Base-by-base conservation (phyloP, 2,113 vertebrate species). In the Labrus mixtus region DNA sequence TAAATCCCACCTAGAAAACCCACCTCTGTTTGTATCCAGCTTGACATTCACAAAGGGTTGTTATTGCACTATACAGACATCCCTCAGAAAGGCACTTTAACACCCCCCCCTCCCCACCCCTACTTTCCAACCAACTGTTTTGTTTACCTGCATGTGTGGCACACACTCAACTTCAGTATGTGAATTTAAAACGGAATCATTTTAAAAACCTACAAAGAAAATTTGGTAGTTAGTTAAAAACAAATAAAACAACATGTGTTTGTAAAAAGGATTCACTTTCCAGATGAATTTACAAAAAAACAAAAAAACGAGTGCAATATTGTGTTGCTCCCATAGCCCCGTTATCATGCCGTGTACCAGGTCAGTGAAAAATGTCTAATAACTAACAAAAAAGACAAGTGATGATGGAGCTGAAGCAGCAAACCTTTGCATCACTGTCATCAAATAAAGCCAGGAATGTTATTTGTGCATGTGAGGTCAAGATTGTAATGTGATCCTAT, bases 31-130 rank as follows among this genome's bases (percentile, higher is more conserved):
- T 88, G 84, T 90, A 71, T 87, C 86, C 89, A 88, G 89, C 89
- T 90, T 41, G 88, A 93, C 90, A 91, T 92, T 91, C 93, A 92
- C 90, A 87, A 88, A 90, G 86, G 84, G 92, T 76, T 81, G 88
- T 94, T 95, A 95, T 95, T 95, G 95, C 95, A 95, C 93, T 93
- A 88, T 86, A 82, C 86, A 84, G 76, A 85, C 76, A 86, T 91
- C 89, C 90, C 90, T 88, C 90, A 86, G 72, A 93, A 95, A 95
- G 94, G 94, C 94, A 95, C 94, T 95, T 91, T 93, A 84, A 89
- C 69, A 1, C 78, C 62, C 77, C 59, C 39, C 17, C 75, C 67
- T 36, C 65, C 81, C 68, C 37, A 59, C 53, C 83, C 89, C 59
- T 71, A 36, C 55, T 66, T 66, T 68, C 75, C 25, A 45, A 80